phyloP scores from a whole-genome alignment of 2,888 invertebrate genomes.

The Eremobia ochroleuca region DNA sequence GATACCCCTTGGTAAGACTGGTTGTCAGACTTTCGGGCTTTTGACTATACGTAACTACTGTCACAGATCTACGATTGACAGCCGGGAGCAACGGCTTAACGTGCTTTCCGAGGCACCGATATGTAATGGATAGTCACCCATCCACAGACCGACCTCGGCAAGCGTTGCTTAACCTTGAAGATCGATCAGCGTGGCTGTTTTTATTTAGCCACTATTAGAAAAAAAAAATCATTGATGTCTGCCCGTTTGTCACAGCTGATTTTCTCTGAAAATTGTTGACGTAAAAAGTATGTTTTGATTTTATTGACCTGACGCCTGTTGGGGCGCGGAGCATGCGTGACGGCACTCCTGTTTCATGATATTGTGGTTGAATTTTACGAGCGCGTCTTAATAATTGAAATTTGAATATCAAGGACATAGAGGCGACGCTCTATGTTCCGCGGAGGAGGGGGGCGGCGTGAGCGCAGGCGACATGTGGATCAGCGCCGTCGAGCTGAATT shows the following conservation, averaged over 20 bases:
- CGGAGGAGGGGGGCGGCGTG: constrained; percentile 80
- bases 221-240: not conserved
- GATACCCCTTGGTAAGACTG: not conserved
- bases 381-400: not conserved
- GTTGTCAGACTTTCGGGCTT: not conserved
- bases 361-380: not conserved
- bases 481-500: constrained; percentile 89
- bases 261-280: not conserved
- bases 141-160: not conserved
- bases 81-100: not conserved
- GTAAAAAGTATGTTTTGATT: not conserved
- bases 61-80: too few species aligned
- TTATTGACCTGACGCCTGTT: not conserved
- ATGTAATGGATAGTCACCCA: not conserved
- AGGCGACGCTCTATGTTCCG: constrained; percentile 68
- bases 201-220: not conserved
- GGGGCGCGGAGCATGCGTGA: not conserved
- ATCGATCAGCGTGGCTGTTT: not conserved
- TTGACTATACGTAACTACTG: not conserved
- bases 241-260: not conserved
- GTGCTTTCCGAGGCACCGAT: too few species aligned
- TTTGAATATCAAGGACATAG: not conserved
- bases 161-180: not conserved
- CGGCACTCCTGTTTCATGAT: not conserved
- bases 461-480: constrained; percentile 92